Conservation (phyloP, 2,797 vertebrate species). For the Caiman crocodilus region DNA sequence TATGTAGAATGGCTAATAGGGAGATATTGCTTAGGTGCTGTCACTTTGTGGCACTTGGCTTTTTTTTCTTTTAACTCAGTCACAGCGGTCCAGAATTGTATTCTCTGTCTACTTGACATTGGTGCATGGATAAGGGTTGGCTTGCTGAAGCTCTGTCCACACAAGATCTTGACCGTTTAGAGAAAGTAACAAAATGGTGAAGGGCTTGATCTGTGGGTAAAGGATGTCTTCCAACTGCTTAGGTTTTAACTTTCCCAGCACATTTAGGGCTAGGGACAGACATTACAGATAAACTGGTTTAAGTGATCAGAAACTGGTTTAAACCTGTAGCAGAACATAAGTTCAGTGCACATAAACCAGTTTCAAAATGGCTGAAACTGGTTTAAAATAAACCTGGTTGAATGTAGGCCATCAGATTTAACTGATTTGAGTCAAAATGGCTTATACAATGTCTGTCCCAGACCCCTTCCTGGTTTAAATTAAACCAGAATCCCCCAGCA, state of each 20-base stretch:
- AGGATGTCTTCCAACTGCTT: constrained; percentile 30
- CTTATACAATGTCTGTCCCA: too few relatives aligned
- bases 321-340: too few relatives aligned
- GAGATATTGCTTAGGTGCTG: constrained; percentile 52
- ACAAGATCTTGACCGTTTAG: constrained; percentile 54
- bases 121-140: constrained; percentile 39
- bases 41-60: constrained; percentile 46
- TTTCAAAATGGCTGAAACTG: too few relatives aligned
- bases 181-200: constrained; percentile 59
- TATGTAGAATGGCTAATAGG: neutral
- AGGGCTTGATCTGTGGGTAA: constrained; percentile 47
- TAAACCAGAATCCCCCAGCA: too few relatives aligned
- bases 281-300: too few relatives aligned
- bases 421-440: too few relatives aligned
- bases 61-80: constrained; percentile 53
- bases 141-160: constrained; percentile 39
- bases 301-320: too few relatives aligned
- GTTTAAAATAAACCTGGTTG: too few relatives aligned
- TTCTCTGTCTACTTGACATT: constrained; percentile 29
- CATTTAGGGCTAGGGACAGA: too few relatives aligned
- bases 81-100: constrained; percentile 59
- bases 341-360: too few relatives aligned
- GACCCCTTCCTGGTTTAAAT: too few relatives aligned
- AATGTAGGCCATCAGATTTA: too few relatives aligned
- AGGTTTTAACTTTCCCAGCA: constrained; percentile 30